Evolutionary conservation across 2,113 vertebrate genomes (phyloP).

Genomic region (Clarias gariepinus): DNA sequence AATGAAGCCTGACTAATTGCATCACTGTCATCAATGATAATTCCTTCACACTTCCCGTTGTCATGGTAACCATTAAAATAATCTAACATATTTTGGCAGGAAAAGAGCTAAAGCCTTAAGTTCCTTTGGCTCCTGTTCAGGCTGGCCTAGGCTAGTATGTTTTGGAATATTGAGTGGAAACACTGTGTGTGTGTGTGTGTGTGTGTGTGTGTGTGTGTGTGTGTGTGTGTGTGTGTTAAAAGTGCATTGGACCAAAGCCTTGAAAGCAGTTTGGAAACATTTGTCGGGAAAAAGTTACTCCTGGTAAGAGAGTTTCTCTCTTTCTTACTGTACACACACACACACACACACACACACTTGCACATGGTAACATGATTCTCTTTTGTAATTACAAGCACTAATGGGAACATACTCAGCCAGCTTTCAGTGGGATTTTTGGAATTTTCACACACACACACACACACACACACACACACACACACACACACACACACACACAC

Average conservation of each 20-base stretch:
- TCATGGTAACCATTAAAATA: neutral
- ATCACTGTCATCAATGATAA: neutral
- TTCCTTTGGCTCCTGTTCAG: neutral
- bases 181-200: constrained; percentile 23
- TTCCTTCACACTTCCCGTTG: neutral
- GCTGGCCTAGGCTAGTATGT: neutral
- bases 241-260: neutral
- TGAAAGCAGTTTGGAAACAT: constrained; percentile 28
- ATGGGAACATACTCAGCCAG: constrained; percentile 42
- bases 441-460: constrained; percentile 43
- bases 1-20: neutral
- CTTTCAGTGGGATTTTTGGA: constrained; percentile 47
- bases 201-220: constrained; percentile 22
- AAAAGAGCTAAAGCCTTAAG: neutral
- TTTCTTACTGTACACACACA: constrained; percentile 28
- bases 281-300: constrained; percentile 25
- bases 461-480: constrained; percentile 35
- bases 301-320: constrained; percentile 9
- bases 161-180: constrained; percentile 26
- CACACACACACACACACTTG: constrained; percentile 33
- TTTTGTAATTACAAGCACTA: constrained; percentile 43
- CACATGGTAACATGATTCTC: constrained; percentile 14
- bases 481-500: constrained; percentile 36
- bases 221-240: constrained; percentile 13
- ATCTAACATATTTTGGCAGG: neutral